These are phyloP conservation scores for Sinocyclocheilus grahami DNA, from an alignment of 2,113 vertebrate species.

Conservation along the genomic window DNA sequence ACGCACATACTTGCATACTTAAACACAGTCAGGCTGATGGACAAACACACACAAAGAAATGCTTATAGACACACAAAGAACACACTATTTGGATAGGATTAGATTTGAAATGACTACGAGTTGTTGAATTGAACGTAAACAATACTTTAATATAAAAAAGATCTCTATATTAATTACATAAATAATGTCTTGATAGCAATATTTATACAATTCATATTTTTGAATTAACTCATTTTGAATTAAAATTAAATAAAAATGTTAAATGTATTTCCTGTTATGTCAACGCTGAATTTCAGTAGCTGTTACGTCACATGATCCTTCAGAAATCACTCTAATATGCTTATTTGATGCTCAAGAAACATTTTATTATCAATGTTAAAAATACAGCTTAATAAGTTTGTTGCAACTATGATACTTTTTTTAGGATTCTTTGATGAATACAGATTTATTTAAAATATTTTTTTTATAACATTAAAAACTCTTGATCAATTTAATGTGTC, in stretches of 20 bases:
- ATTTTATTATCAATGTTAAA: too few relatives aligned
- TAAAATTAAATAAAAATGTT: too few relatives aligned
- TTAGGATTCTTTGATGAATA: too few relatives aligned
- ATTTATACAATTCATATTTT: background rate
- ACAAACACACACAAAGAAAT: background rate
- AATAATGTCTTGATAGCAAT: background rate
- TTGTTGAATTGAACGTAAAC: background rate
- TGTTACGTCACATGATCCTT: background rate
- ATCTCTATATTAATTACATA: background rate
- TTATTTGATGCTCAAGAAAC: background rate
- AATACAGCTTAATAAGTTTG: too few relatives aligned
- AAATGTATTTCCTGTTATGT: too few relatives aligned
- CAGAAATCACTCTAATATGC: background rate
- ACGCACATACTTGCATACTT: conserved; percentile 18
- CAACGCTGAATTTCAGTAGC: background rate
- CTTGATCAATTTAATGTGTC: background rate
- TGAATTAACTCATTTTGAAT: background rate
- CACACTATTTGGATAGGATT: background rate
- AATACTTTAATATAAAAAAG: background rate
- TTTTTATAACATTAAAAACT: too few relatives aligned
- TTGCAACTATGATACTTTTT: too few relatives aligned
- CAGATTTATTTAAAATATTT: background rate
- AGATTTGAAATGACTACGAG: background rate
- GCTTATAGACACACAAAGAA: background rate
- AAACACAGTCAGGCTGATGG: background rate